Evolutionary conservation across 2,888 invertebrate species (phyloP).

Genomic region (Drosophila nigricruria): DNA sequence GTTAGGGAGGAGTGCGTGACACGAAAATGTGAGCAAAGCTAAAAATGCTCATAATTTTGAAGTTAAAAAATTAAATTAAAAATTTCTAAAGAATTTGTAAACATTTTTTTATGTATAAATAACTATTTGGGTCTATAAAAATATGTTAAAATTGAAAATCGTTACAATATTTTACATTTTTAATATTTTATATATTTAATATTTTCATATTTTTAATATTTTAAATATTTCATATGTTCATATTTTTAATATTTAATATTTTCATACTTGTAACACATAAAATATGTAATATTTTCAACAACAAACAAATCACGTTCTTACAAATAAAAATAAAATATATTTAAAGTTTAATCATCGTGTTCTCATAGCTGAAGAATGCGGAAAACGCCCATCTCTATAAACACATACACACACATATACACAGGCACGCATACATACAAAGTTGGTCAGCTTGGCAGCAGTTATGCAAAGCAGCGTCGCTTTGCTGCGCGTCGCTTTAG

Average conservation of each 20-base stretch:
- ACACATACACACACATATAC: slow-evolving; percentile 10
- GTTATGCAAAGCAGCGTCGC: slow-evolving; percentile 65
- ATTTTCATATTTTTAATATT: too few relatives aligned
- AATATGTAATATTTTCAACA: too few relatives aligned
- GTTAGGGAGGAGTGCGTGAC: slow-evolving; percentile 11
- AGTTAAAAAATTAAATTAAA: neutral
- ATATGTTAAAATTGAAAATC: too few relatives aligned
- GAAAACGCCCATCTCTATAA: slow-evolving; percentile 31
- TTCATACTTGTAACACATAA: too few relatives aligned
- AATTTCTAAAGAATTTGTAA: too few relatives aligned
- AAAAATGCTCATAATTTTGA: neutral
- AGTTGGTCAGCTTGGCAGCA: slow-evolving; percentile 51
- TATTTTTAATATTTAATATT: neutral
- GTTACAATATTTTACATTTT: too few relatives aligned
- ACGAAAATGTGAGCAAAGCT: neutral
- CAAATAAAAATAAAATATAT: neutral
- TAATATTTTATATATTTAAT: too few relatives aligned
- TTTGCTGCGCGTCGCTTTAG: slow-evolving; percentile 49
- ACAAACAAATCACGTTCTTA: neutral
- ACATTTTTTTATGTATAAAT: too few relatives aligned
- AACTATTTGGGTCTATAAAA: too few relatives aligned
- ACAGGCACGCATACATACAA: slow-evolving; percentile 26
- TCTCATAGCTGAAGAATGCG: neutral
- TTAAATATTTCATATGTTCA: neutral
- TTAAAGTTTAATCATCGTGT: neutral